phyloP scores from a whole-genome alignment of 1,140 invertebrate genomes.

The Neodiprion virginianus region DNA sequence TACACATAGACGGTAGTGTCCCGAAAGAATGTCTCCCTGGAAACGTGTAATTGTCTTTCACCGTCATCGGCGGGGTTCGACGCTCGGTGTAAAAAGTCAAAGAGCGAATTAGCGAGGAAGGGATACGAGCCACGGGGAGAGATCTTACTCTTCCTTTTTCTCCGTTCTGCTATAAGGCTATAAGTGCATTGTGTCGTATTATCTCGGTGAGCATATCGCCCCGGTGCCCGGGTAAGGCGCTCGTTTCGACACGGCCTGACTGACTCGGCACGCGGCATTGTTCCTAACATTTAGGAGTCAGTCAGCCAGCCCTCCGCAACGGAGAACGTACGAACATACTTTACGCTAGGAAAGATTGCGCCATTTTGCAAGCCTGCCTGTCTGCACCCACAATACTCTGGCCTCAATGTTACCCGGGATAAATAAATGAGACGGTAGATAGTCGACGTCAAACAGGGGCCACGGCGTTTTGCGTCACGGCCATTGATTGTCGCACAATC shows the following conservation, averaged over 20 bases:
- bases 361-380: constrained; percentile 18
- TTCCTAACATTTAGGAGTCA: constrained; percentile 41
- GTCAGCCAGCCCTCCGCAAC: constrained; percentile 18
- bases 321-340: constrained; percentile 29
- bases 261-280: constrained; percentile 38
- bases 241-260: constrained; percentile 38
- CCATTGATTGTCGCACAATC: background rate
- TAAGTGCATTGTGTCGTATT: background rate
- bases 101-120: no score
- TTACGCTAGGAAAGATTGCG: constrained; percentile 25
- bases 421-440: constrained; percentile 12
- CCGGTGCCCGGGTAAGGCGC: background rate
- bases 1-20: no score
- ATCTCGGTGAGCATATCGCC: background rate
- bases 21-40: no score
- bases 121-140: no score
- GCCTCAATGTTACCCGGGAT: background rate
- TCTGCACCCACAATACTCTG: constrained; percentile 19
- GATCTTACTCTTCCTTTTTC: background rate
- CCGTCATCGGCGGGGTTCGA: no score
- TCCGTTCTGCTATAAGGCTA: background rate
- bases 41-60: no score
- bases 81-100: no score
- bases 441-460: constrained; percentile 5
- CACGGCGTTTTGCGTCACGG: background rate